phyloP scores from a whole-genome alignment of 2,113 vertebrate species.

The Saccopteryx bilineata region DNA sequence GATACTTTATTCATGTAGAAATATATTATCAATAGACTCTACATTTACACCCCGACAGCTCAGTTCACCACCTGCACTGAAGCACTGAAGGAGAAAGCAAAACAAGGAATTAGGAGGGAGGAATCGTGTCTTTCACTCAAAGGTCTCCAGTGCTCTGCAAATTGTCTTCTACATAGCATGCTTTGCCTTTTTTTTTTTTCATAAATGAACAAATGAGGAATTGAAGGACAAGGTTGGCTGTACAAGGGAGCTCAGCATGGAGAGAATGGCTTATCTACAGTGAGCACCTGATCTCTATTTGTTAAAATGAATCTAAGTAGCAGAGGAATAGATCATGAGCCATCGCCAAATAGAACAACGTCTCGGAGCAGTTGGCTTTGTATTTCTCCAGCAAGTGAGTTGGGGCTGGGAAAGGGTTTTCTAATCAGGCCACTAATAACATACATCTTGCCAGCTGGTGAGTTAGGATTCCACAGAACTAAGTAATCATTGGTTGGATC shows the following conservation, averaged over 20 bases:
- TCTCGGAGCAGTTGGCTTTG: not conserved
- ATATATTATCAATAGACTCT: not conserved
- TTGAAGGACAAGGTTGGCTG: not conserved
- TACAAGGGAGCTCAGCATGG: not conserved
- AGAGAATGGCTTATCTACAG: not conserved
- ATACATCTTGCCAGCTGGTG: not conserved
- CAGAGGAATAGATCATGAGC: not conserved
- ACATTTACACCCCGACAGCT: not conserved
- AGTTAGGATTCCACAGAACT: not conserved
- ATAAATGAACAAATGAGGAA: not conserved
- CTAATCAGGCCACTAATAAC: not conserved
- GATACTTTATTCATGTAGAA: not conserved
- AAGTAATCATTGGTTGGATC: not conserved
- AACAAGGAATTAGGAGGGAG: too few species aligned
- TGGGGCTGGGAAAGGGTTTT: not conserved
- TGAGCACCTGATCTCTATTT: not conserved
- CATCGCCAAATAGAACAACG: not conserved
- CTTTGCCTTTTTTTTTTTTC: not conserved
- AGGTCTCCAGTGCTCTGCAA: not conserved
- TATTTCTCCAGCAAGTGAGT: not conserved
- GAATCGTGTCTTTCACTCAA: not conserved
- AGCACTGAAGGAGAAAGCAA: too few species aligned
- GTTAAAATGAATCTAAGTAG: not conserved
- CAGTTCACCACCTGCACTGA: accelerated
- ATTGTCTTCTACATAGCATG: not conserved